These are phyloP conservation scores for Apodemia mormo DNA, from an alignment of 2,888 invertebrate genomes.

Conservation along the genomic window DNA sequence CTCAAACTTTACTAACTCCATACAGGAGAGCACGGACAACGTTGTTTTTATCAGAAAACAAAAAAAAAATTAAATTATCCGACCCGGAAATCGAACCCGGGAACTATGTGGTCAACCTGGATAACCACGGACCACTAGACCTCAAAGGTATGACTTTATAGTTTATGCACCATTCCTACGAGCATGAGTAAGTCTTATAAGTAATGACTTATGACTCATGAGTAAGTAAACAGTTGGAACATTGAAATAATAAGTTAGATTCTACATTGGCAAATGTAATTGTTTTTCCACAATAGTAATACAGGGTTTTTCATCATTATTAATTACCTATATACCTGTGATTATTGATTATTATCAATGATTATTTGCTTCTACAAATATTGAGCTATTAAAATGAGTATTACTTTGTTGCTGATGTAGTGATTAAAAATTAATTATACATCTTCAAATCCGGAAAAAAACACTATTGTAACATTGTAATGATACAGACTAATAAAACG, in stretches of 20 bases:
- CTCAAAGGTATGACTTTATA: too few relatives aligned
- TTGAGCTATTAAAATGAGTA: neutral
- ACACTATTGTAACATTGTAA: neutral
- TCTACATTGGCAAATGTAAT: neutral
- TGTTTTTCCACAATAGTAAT: neutral
- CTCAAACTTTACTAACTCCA: conserved; percentile 53
- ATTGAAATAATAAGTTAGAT: neutral
- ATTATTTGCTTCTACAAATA: neutral
- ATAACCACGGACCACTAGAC: too few relatives aligned
- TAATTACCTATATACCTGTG: neutral
- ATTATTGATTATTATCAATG: neutral
- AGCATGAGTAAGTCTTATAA: neutral
- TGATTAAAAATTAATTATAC: conserved; percentile 1
- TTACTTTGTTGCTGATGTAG: neutral
- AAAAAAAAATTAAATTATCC: too few relatives aligned
- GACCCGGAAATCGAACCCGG: too few relatives aligned
- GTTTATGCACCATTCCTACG: too few relatives aligned
- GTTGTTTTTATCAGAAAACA: too few relatives aligned
- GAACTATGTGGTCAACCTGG: too few relatives aligned
- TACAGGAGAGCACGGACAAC: conserved; percentile 32
- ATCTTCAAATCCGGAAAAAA: neutral
- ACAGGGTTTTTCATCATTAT: neutral
- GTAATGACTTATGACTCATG: too few relatives aligned
- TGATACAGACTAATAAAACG: too few relatives aligned
- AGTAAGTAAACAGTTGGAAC: neutral